Evolutionary conservation across 2,797 vertebrate species (phyloP).

Genomic region (Alfaro cultratus): DNA sequence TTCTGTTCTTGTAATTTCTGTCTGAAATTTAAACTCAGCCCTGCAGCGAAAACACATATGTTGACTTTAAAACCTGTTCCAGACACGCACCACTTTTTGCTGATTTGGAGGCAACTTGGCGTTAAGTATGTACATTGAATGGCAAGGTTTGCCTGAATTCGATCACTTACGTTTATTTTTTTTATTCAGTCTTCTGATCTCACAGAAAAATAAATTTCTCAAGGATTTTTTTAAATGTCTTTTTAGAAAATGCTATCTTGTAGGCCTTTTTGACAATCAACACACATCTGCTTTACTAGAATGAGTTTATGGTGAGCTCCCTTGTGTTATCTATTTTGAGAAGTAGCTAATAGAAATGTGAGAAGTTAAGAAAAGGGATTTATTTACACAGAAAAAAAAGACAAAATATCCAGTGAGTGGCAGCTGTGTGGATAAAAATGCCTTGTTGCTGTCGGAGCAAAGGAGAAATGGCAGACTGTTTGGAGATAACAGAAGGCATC

Average conservation of each 20-base stretch:
- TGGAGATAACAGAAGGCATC: background rate
- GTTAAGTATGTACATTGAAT: background rate
- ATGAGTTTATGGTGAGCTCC: background rate
- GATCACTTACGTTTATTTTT: background rate
- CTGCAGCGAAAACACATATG: constrained; percentile 2
- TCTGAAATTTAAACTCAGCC: constrained; percentile 5
- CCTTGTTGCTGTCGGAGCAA: background rate
- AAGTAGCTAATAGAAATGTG: background rate
- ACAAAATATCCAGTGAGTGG: background rate
- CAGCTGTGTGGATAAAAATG: background rate
- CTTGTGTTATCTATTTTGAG: background rate
- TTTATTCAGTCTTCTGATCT: background rate
- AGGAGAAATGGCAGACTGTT: background rate
- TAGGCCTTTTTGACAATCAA: background rate
- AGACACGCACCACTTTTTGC: background rate
- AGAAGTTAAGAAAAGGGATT: background rate
- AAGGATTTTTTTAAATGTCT: background rate
- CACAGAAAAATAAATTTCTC: background rate
- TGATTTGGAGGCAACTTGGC: background rate
- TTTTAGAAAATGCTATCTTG: background rate
- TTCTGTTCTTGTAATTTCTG: constrained; percentile 2
- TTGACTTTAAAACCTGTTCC: background rate
- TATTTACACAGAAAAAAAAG: background rate
- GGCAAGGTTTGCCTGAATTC: background rate
- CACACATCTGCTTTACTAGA: background rate